Evolutionary conservation across 2,888 invertebrate genomes (phyloP).

Genomic region (Nemapogon koenigi): DNA sequence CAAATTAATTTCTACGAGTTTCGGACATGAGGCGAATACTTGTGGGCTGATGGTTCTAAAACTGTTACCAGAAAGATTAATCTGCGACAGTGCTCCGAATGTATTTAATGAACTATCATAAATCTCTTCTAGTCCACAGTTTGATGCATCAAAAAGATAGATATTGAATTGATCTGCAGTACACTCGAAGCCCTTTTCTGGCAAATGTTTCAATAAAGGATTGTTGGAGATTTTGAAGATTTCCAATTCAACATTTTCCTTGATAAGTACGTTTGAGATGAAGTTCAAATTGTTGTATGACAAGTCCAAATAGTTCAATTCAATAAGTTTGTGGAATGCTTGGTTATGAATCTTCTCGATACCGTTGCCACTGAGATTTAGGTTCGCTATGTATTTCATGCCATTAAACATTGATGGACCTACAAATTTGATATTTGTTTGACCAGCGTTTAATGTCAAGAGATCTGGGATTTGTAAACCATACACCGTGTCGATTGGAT

Average conservation of each 20-base stretch:
- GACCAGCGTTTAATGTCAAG: slow-evolving; percentile 72
- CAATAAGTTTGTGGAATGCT: slow-evolving; percentile 70
- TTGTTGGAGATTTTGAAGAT: slow-evolving; percentile 76
- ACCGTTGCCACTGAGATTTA: slow-evolving; percentile 73
- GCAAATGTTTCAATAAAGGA: slow-evolving; percentile 69
- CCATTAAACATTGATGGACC: slow-evolving; percentile 70
- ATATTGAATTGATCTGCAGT: slow-evolving; percentile 67
- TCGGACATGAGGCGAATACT: slow-evolving; percentile 60
- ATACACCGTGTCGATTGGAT: slow-evolving; percentile 69
- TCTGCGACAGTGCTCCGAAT: slow-evolving; percentile 72
- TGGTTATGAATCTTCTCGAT: slow-evolving; percentile 72
- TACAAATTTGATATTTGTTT: slow-evolving; percentile 70
- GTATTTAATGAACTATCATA: slow-evolving; percentile 71
- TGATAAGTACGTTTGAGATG: slow-evolving; percentile 72
- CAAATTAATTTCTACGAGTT: slow-evolving; percentile 73
- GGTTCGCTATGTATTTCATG: slow-evolving; percentile 68
- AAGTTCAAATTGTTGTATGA: slow-evolving; percentile 75
- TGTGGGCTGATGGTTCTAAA: slow-evolving; percentile 61
- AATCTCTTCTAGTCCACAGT: slow-evolving; percentile 72
- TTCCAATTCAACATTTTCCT: slow-evolving; percentile 71
- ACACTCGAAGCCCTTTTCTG: slow-evolving; percentile 70
- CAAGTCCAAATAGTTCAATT: slow-evolving; percentile 74
- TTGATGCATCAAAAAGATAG: slow-evolving; percentile 75
- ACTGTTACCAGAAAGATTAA: slow-evolving; percentile 73
- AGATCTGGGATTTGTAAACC: slow-evolving; percentile 68